These are phyloP conservation scores for Synanceia verrucosa DNA, from an alignment of 2,797 vertebrate genomes.

Conservation along the genomic window DNA sequence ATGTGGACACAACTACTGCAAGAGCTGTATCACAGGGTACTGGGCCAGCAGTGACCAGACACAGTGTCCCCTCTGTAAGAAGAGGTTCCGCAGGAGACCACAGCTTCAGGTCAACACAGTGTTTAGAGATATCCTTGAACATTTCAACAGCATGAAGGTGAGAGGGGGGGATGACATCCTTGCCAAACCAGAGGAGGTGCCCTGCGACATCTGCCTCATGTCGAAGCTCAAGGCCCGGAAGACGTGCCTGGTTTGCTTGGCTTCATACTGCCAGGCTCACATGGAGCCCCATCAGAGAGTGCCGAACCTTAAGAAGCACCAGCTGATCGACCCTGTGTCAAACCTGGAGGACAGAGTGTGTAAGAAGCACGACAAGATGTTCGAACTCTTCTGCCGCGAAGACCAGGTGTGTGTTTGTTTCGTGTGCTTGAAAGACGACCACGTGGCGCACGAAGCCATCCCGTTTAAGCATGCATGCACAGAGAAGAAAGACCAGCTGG, in stretches of 20 bases:
- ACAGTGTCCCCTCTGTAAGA: slow-evolving; percentile 52
- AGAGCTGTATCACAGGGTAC: slow-evolving; percentile 46
- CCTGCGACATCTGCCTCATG: slow-evolving; percentile 50
- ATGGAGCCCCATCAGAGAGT: slow-evolving; percentile 59
- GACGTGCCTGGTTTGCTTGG: slow-evolving; percentile 60
- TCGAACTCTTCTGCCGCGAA: slow-evolving; percentile 43
- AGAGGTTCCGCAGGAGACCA: slow-evolving; percentile 15
- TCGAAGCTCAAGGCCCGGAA: slow-evolving; percentile 50
- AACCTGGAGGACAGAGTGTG: slow-evolving; percentile 55
- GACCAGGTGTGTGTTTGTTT: slow-evolving; percentile 53
- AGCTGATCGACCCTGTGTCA: slow-evolving; percentile 43
- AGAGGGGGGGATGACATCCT: not conserved
- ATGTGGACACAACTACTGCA: slow-evolving; percentile 68
- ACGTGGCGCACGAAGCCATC: slow-evolving; percentile 3
- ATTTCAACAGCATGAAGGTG: slow-evolving; percentile 21
- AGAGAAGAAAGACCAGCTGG: slow-evolving; percentile 6
- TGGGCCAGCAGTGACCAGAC: slow-evolving; percentile 21
- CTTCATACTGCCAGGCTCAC: slow-evolving; percentile 49
- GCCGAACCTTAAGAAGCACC: slow-evolving; percentile 36
- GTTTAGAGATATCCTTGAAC: slow-evolving; percentile 51
- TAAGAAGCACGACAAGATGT: slow-evolving; percentile 45
- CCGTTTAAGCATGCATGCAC: slow-evolving; percentile 7
- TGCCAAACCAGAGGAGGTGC: slow-evolving; percentile 41
- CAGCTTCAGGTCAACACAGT: slow-evolving; percentile 55
- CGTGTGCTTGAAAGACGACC: slow-evolving; percentile 43